Evolutionary conservation across 2,888 invertebrate genomes (phyloP), one percentile per base, ranked within the genome.

Genomic region (Sesamia inferens): DNA sequence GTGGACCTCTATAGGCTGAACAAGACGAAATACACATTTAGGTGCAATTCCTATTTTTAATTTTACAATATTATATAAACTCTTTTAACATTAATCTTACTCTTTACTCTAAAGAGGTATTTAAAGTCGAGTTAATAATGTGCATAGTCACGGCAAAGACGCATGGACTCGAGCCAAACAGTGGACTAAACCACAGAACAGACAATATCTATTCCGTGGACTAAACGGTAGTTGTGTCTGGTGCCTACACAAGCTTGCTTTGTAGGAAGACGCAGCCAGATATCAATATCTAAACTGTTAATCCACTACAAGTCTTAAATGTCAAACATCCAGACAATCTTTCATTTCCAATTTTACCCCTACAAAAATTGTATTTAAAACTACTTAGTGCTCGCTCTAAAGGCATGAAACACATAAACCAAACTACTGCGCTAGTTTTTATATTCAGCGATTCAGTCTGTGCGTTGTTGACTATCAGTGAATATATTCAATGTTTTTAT

Each of bases 161-260:
- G 47, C 63, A 13, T 77, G 71, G 58, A 58, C 11, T 39, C 47
- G 76, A n/a, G 78, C 78, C 78, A 76, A 77, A n/a, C 24, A 14
- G 14, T 58, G 51, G 58, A 58, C 63, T 63, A 47, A 58, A 58
- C 31, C 31, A 31, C 31, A 31, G 31, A 31, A 3, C 31, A 31
- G 31, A 31, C 3, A 31, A 31, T 31, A 31, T 31, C 3, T 31
- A 31, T 31, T 31, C 31, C 31, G 31, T 31, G 31, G 31, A 31
- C 31, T 31, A 31, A 31, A 31, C 39, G 22, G 19, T 55, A 7
- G 31, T 47, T 55, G 19, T 54, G 39, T 76, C 58, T 39, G 58
- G 47, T 24, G 58, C 70, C 16, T 31, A 31, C 31, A 31, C 31
- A 1, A 31, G 4, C 31, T 31, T 31, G 31, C 31, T n/a, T 44